A percentile compares a stretch with the other conserved stretches of the same genome.
Evolutionary conservation across 53 echinoderm and acorn worm species (phyloP).

Genomic region (Astropecten irregularis): DNA sequence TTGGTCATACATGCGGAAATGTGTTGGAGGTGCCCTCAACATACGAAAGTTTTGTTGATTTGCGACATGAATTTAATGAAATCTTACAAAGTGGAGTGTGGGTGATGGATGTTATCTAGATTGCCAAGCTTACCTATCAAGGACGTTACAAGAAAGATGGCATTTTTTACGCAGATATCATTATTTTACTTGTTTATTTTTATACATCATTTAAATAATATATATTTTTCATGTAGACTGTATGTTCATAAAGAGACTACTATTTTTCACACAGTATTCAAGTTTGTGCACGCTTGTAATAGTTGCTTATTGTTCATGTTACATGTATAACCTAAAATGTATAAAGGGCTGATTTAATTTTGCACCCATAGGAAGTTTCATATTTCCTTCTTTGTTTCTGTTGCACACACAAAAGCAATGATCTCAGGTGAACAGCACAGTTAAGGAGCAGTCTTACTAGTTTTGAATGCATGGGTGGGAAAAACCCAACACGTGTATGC

Average conservation of each 20-base stretch:
- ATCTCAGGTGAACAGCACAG: neutral
- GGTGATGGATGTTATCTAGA: conserved; percentile 62
- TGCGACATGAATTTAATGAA: conserved; percentile 55
- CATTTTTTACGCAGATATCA: too few relatives aligned
- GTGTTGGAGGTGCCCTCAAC: conserved; percentile 46
- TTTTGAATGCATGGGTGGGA: neutral
- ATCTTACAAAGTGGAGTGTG: conserved; percentile 49
- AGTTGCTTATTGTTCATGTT: neutral
- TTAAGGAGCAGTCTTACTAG: neutral
- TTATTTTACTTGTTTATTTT: neutral
- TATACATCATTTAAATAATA: neutral
- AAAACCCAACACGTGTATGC: neutral
- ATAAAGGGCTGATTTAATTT: neutral
- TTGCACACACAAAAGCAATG: neutral
- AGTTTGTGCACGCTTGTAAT: neutral
- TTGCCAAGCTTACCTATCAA: neutral
- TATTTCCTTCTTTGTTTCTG: neutral
- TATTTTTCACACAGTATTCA: neutral
- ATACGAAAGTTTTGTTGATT: conserved; percentile 41
- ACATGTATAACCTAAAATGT: neutral
- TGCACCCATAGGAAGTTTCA: neutral
- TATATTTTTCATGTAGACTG: neutral
- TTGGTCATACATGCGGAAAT: conserved; percentile 47
- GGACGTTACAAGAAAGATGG: neutral
- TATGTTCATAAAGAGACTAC: neutral